phyloP scores from a whole-genome alignment of 2,888 invertebrate species.

The Spisula solida region DNA sequence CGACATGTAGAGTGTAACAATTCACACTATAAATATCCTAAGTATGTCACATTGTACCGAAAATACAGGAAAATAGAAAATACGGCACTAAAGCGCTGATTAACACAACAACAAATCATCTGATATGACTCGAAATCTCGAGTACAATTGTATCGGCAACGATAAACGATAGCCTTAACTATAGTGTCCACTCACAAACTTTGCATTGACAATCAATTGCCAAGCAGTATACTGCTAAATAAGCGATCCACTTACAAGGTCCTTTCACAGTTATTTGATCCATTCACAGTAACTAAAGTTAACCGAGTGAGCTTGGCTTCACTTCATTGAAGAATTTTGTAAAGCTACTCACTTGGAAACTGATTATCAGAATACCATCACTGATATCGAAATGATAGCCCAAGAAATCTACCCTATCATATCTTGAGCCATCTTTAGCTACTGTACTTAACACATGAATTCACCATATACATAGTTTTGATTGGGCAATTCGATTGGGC shows the following conservation, averaged over 20 bases:
- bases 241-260: too few relatives aligned
- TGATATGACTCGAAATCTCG: not conserved
- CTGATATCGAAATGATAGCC: slow-evolving; percentile 16
- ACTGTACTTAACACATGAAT: not conserved
- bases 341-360: slow-evolving; percentile 51
- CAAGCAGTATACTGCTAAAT: too few relatives aligned
- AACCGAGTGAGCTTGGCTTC: not conserved
- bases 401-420: not conserved
- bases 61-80: not conserved
- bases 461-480: not conserved
- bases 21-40: slow-evolving; percentile 21
- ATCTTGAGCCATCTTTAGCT: not conserved
- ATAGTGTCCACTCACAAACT: not conserved
- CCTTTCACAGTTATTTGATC: not conserved
- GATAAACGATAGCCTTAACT: too few relatives aligned
- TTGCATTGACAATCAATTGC: not conserved
- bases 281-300: not conserved
- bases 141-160: too few relatives aligned
- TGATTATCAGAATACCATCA: slow-evolving; percentile 35
- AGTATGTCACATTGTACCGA: not conserved
- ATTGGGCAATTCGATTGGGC: not conserved
- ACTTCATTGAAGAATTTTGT: slow-evolving; percentile 50
- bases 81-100: too few relatives aligned
- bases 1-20: not conserved
- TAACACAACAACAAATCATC: not conserved